phyloP scores from a whole-genome alignment of 2,888 invertebrate species.

The Heteropelma amictum region DNA sequence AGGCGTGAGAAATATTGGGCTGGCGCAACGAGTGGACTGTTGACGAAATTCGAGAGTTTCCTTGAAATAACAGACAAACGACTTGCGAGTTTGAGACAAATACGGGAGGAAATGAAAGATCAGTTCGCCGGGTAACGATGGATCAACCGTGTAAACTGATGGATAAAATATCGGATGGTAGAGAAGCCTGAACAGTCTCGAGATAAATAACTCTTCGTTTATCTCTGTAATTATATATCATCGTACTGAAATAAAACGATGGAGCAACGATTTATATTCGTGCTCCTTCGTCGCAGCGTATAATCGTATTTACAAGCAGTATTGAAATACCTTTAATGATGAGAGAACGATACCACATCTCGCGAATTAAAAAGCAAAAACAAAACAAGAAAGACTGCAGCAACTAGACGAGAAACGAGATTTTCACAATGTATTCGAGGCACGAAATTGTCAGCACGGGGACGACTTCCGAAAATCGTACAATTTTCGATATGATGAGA shows the following conservation, averaged over 20 bases:
- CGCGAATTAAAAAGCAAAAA: neutral
- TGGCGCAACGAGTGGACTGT: neutral
- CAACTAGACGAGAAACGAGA: slow-evolving; percentile 6
- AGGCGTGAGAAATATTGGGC: neutral
- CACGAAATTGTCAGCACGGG: slow-evolving; percentile 20
- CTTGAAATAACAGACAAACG: too few relatives aligned
- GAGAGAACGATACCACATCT: slow-evolving; percentile 56
- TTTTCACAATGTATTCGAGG: slow-evolving; percentile 19
- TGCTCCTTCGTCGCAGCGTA: slow-evolving; percentile 63
- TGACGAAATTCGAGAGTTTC: neutral
- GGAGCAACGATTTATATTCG: slow-evolving; percentile 56
- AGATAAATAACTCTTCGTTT: neutral
- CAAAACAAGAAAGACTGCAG: slow-evolving; percentile 47
- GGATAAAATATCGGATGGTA: too few relatives aligned
- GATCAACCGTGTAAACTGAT: too few relatives aligned
- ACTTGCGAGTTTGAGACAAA: neutral
- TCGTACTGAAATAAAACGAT: slow-evolving; percentile 47
- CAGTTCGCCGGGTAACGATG: too few relatives aligned
- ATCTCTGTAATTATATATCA: slow-evolving; percentile 55
- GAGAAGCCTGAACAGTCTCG: neutral
- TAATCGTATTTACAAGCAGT: slow-evolving; percentile 77
- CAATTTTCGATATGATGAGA: neutral
- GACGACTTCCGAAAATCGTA: neutral
- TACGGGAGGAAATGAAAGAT: too few relatives aligned
- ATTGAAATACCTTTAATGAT: slow-evolving; percentile 73